Evolutionary conservation across 2,113 vertebrate genomes (phyloP).

Genomic region (Ginglymostoma cirratum): DNA sequence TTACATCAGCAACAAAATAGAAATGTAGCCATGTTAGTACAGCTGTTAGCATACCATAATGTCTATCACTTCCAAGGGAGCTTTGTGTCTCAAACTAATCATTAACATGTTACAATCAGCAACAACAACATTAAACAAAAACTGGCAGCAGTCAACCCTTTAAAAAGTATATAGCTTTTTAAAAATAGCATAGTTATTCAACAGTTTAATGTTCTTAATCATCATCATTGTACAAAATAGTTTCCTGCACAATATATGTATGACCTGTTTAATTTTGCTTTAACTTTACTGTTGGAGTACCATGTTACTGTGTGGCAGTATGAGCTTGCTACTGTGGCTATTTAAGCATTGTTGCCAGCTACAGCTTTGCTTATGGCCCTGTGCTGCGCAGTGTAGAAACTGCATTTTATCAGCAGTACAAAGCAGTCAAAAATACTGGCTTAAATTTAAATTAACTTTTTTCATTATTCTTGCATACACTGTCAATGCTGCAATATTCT

Average conservation of each 20-base stretch:
- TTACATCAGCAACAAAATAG: conserved; percentile 26
- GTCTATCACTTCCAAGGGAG: conserved; percentile 28
- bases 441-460: background rate
- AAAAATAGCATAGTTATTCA: conserved; percentile 43
- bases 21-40: background rate
- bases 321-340: background rate
- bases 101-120: conserved; percentile 39
- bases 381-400: no score
- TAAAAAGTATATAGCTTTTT: conserved; percentile 42
- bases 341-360: background rate
- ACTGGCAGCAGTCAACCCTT: conserved; percentile 45
- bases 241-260: background rate
- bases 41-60: background rate
- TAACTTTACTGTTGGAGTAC: background rate
- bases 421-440: background rate
- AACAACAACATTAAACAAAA: conserved; percentile 45
- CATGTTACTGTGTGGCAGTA: background rate
- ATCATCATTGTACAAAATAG: background rate
- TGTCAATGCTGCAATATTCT: background rate
- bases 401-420: background rate
- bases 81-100: background rate
- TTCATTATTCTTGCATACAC: background rate
- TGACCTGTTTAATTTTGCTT: background rate
- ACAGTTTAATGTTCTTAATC: background rate
- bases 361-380: background rate